Evolutionary conservation across 1,140 invertebrate genomes (phyloP), one percentile per base, ranked within the genome.

Genomic region (Dolichoris vasculosae): DNA sequence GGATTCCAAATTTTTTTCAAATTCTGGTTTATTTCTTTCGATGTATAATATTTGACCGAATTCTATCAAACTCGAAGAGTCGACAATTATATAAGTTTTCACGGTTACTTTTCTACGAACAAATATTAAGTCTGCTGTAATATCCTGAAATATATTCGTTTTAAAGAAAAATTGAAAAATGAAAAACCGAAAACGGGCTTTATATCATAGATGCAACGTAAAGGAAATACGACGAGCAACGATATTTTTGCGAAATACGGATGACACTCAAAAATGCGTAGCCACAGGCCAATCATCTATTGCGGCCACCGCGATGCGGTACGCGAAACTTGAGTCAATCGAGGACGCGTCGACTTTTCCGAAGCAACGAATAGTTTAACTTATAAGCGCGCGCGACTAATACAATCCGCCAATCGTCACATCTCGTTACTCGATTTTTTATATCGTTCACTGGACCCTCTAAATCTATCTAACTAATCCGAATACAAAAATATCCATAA

Each of bases 401-500:
- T 64, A 20, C 20, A 59, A 26, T 2, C 9, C 17, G 17, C 51
- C 9, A 17, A 20, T 30, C 23, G 4, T 64, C 35, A 30, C 32
- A 35, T 35, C 30, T 20, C 40, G 6, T 51, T 30, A 7, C 43
- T 48, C 69, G 81, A 82, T 75, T 69, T 82, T 82, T 55, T 73
- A 76, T 55, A 64, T 48, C 63, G 63, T 32, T 11, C 30, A 15
- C 48, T 30, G 48, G 15, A 7, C 11, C 26, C 35, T 30, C 1
- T 9, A 76, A 48, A 6, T 15, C 75, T n/a, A 20, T 43, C 38
- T 73, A 38, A 73, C 69, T 73, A 73, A 82, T 6, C 30, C 80
- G 51, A 82, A 67, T 55, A 55, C 79, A 82, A 82, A 82, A 82
- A 71, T 43, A 82, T n/a, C 67, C 30, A 3, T 43, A 73, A 69